Percentiles rank a stretch among this genome's conserved stretches.
These are phyloP conservation scores for Pyrrhia umbra DNA, from an alignment of 2,888 invertebrate genomes.

Conservation along the genomic window DNA sequence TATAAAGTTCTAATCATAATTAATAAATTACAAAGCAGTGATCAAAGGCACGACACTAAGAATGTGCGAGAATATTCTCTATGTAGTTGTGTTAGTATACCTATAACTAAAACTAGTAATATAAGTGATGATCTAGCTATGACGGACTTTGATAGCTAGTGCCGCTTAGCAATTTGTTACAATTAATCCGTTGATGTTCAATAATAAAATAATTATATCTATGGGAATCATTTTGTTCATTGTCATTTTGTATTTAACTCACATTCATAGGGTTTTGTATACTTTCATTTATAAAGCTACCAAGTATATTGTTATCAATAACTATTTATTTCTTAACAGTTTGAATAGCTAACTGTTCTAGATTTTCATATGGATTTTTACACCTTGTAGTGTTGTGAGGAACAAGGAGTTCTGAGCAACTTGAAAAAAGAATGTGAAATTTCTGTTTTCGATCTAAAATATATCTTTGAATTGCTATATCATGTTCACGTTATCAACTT, in stretches of 20 bases:
- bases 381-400: no score
- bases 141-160: neutral
- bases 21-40: no score
- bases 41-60: no score
- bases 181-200: conserved; percentile 41
- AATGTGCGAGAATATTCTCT: no score
- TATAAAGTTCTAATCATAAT: no score
- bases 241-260: conserved; percentile 27
- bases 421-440: no score
- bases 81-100: no score
- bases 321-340: neutral
- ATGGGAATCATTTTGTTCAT: conserved; percentile 44
- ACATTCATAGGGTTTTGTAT: neutral
- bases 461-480: no score
- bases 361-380: neutral
- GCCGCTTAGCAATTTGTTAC: conserved; percentile 34
- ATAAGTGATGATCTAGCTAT: conserved; percentile 4
- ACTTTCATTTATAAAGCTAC: neutral
- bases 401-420: no score
- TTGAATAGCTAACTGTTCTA: neutral
- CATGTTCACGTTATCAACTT: no score
- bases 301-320: neutral
- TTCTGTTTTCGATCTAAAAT: no score
- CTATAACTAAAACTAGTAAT: neutral
- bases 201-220: conserved; percentile 46